Conservation (phyloP, 2,797 vertebrate genomes). For the Glossophaga mutica region DNA sequence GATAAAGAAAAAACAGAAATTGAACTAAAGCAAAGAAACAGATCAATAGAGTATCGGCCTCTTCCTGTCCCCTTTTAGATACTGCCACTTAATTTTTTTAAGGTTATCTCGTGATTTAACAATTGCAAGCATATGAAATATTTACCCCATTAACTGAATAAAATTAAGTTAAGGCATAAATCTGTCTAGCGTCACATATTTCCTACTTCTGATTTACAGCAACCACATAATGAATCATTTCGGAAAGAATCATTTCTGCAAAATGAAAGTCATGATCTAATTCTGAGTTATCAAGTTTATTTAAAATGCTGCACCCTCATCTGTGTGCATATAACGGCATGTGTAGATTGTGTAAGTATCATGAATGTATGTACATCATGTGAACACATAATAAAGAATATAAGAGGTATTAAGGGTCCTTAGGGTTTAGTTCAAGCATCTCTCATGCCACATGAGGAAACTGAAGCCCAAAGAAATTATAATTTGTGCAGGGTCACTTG, state of each 20-base stretch:
- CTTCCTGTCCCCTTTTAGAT: not conserved
- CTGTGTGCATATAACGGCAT: not conserved
- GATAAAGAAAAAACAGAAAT: not conserved
- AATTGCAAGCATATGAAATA: conserved; percentile 42
- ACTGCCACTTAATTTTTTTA: conserved; percentile 25
- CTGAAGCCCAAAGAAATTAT: not conserved
- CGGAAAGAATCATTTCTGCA: conserved; percentile 15
- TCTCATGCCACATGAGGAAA: conserved; percentile 1
- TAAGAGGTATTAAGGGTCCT: not conserved
- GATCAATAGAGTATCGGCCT: not conserved
- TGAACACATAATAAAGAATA: not conserved
- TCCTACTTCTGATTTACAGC: conserved; percentile 12
- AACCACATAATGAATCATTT: conserved; percentile 40
- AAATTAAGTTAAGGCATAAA: conserved; percentile 48
- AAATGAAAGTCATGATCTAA: not conserved
- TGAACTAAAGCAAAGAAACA: not conserved
- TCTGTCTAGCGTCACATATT: conserved; percentile 2
- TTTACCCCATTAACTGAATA: conserved; percentile 31
- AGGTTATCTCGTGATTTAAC: conserved; percentile 38
- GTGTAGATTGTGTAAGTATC: not conserved
- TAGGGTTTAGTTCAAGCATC: not conserved
- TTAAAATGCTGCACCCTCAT: not conserved
- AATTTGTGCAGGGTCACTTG: not conserved
- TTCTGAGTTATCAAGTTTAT: conserved; percentile 24
- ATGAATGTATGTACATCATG: not conserved